Conservation (phyloP, 2,113 vertebrate species). For the Sterna hirundo region DNA sequence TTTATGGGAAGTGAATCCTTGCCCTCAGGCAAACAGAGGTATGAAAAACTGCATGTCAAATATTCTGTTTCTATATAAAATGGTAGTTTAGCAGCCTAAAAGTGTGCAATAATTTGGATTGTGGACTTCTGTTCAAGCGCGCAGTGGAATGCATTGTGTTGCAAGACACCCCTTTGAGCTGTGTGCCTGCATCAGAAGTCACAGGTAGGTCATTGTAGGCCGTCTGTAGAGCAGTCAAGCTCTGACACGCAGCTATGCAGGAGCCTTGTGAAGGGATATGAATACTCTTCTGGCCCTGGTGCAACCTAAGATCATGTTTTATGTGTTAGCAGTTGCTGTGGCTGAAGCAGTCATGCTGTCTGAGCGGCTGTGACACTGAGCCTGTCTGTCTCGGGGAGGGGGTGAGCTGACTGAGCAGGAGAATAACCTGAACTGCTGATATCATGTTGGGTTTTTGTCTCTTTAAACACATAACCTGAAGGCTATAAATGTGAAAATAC, state of each 20-base stretch:
- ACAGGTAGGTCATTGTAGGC: neutral
- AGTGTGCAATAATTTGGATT: neutral
- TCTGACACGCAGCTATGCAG: neutral
- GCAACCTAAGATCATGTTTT: neutral
- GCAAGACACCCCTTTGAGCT: neutral
- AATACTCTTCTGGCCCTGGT: neutral
- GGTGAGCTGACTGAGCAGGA: neutral
- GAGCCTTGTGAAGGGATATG: neutral
- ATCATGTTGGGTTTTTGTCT: fast-evolving
- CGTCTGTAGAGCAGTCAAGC: neutral
- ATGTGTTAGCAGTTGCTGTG: neutral
- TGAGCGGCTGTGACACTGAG: neutral
- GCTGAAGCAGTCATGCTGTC: neutral
- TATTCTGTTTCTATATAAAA: neutral
- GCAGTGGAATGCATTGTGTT: fast-evolving
- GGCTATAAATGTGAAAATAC: neutral
- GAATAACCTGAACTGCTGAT: neutral
- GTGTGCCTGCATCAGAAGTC: fast-evolving
- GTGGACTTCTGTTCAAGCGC: fast-evolving
- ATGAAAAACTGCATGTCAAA: neutral
- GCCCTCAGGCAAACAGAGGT: neutral
- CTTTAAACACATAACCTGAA: neutral
- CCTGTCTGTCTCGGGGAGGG: neutral
- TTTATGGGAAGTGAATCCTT: neutral
- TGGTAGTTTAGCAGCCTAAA: neutral